Conservation (phyloP, 2,888 invertebrate genomes). For the Plebejus melissa region DNA sequence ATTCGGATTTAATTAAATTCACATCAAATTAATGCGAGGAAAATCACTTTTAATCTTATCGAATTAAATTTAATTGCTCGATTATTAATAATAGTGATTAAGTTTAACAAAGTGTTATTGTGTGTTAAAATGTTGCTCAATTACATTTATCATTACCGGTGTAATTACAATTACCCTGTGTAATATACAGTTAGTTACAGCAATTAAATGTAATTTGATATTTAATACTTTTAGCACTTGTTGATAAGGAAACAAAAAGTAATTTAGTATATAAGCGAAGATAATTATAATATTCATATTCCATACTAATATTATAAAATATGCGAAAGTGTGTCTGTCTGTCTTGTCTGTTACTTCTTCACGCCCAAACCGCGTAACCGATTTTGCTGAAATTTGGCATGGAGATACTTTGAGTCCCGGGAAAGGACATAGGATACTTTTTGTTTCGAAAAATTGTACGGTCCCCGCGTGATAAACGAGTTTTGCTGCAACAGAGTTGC, state of each 20-base stretch:
- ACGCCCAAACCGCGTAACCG: too few species aligned
- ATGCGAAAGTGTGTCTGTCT: too few species aligned
- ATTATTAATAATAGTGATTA: slow-evolving; percentile 12
- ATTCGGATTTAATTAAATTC: slow-evolving; percentile 12
- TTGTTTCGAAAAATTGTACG: too few species aligned
- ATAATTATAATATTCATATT: too few species aligned
- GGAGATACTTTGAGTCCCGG: too few species aligned
- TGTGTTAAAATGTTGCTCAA: not conserved
- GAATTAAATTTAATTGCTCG: not conserved
- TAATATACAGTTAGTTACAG: not conserved
- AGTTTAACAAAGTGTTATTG: slow-evolving; percentile 3
- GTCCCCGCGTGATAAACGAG: too few species aligned
- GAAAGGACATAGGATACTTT: too few species aligned
- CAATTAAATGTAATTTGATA: not conserved
- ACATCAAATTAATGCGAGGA: not conserved
- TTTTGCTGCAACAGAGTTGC: too few species aligned
- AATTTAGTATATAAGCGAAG: too few species aligned
- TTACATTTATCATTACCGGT: slow-evolving; percentile 5
- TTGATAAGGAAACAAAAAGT: not conserved
- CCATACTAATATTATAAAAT: too few species aligned
- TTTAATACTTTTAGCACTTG: not conserved
- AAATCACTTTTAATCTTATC: slow-evolving; percentile 4
- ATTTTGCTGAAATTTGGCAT: too few species aligned
- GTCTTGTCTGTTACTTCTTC: too few species aligned
- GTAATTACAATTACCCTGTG: slow-evolving; percentile 18